phyloP scores from a whole-genome alignment of 1,140 invertebrate genomes.

The Ostrea denselamellosa region DNA sequence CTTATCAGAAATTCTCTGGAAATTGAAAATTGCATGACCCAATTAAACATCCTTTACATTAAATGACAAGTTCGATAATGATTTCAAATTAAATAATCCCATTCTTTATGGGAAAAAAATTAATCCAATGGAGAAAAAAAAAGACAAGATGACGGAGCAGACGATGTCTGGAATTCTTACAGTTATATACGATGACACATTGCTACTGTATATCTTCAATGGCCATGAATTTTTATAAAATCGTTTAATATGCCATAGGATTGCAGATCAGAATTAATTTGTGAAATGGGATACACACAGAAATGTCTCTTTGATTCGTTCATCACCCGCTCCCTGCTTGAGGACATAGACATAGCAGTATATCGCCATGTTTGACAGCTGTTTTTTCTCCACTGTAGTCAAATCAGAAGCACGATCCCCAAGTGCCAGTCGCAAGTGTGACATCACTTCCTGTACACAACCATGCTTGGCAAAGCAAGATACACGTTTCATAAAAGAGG shows the following conservation, averaged over 20 bases:
- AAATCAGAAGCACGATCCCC: constrained; percentile 81
- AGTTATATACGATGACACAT: no score
- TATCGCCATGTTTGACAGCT: constrained; percentile 85
- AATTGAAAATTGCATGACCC: constrained; percentile 42
- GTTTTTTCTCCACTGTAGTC: constrained; percentile 83
- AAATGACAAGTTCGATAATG: no score
- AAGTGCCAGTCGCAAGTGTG: constrained; percentile 82
- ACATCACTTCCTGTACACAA: constrained; percentile 85
- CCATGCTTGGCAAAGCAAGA: constrained; percentile 87
- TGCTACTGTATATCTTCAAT: no score
- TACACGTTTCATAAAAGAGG: constrained; percentile 85
- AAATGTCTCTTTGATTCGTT: constrained; percentile 48
- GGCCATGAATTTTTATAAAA: no score
- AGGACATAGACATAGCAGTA: constrained; percentile 85
- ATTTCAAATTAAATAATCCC: no score
- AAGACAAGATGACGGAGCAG: no score
- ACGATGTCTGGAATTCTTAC: no score
- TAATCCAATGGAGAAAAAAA: no score
- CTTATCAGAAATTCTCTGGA: constrained; percentile 84
- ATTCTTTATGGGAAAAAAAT: no score
- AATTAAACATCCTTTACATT: background rate
- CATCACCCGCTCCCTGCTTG: constrained; percentile 42
- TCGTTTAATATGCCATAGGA: no score
- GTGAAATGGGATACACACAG: constrained; percentile 46
- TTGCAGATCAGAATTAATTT: background rate